phyloP scores from a whole-genome alignment of 1,140 invertebrate species.

The Thalassaphorura encarpata region DNA sequence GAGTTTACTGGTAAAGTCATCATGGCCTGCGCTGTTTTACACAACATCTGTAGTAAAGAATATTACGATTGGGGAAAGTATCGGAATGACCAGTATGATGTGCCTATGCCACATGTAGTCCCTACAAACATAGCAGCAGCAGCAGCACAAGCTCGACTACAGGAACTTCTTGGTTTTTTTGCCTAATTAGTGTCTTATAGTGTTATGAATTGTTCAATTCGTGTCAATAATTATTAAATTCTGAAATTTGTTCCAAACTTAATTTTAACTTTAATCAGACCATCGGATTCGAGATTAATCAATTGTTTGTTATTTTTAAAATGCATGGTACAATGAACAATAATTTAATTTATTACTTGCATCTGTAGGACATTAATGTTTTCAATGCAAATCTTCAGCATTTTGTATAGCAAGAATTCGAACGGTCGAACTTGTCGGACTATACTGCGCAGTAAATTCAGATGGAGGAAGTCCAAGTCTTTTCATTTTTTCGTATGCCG shows the following conservation, averaged over 20 bases:
- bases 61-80: not conserved
- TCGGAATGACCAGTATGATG: not conserved
- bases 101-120: no score
- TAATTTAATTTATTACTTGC: no score
- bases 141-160: not conserved
- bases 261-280: not conserved
- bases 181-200: no score
- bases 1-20: constrained; percentile 7
- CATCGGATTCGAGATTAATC: not conserved
- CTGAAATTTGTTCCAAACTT: not conserved
- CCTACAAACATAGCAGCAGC: no score
- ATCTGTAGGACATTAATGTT: no score
- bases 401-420: no score
- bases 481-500: not conserved
- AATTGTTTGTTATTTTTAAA: no score
- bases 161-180: not conserved
- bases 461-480: not conserved
- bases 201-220: no score
- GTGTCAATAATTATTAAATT: no score
- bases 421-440: no score
- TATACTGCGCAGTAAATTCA: not conserved
- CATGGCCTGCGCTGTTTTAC: no score
- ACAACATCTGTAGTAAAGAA: not conserved
- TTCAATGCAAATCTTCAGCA: not conserved
- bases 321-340: no score